Conservation (phyloP, 2,113 vertebrate species). For the Silurus meridionalis region DNA sequence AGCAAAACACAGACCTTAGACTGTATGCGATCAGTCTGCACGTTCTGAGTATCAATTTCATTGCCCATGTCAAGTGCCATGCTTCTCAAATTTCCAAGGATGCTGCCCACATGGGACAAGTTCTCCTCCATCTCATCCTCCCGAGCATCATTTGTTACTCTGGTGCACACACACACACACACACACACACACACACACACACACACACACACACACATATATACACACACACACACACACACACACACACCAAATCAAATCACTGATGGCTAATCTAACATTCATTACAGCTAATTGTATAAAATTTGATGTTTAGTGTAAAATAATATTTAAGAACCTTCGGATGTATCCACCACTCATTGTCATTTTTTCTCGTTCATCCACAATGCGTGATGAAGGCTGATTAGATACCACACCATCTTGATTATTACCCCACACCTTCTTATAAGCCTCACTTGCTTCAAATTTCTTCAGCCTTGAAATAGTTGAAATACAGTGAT, state of each 20-base stretch:
- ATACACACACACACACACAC: background rate
- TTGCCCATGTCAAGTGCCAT: conserved; percentile 81
- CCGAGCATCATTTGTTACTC: conserved; percentile 73
- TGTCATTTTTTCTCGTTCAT: conserved; percentile 78
- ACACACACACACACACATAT: too few relatives aligned
- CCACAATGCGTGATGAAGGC: conserved; percentile 73
- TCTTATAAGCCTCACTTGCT: conserved; percentile 71
- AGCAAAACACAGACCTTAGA: conserved; percentile 65
- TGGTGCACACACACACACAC: conserved; percentile 49
- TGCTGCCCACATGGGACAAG: conserved; percentile 75
- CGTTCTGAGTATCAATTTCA: conserved; percentile 78
- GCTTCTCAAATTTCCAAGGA: conserved; percentile 76
- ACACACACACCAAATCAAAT: background rate
- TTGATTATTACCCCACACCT: conserved; percentile 72
- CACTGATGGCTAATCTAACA: background rate
- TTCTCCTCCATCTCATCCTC: conserved; percentile 85
- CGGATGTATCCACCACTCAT: conserved; percentile 80
- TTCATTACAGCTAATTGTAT: background rate
- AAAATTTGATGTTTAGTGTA: background rate
- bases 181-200: background rate
- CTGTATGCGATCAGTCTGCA: conserved; percentile 69
- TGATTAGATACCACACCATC: conserved; percentile 76
- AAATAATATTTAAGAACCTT: conserved; percentile 64
- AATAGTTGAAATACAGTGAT: background rate
- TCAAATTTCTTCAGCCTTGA: conserved; percentile 75